A percentile compares a stretch with the other conserved stretches of the same genome.
These are phyloP conservation scores for Papilio dardanus DNA, from an alignment of 1,140 invertebrate genomes.

Conservation along the genomic window DNA sequence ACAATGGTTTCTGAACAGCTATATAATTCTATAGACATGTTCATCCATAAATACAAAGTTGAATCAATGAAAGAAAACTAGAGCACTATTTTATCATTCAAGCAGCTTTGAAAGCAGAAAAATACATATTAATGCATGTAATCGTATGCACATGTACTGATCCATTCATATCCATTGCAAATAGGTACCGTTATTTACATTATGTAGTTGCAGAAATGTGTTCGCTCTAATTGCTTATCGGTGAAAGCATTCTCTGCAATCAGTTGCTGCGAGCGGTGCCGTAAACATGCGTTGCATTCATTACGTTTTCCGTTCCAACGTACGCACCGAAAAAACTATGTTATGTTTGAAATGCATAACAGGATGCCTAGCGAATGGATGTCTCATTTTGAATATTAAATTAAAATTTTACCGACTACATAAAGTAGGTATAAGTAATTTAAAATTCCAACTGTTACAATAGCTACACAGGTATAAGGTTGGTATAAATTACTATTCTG, in stretches of 20 bases:
- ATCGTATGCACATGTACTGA: not conserved
- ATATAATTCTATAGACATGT: too few species aligned
- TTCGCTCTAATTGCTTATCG: slow-evolving; percentile 28
- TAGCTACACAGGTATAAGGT: too few species aligned
- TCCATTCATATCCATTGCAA: not conserved
- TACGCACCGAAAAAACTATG: slow-evolving; percentile 2
- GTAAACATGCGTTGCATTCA: slow-evolving; percentile 6
- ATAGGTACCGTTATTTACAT: not conserved
- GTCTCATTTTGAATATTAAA: not conserved
- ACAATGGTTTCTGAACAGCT: too few species aligned
- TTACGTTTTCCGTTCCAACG: slow-evolving; percentile 2
- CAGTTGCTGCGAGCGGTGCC: not conserved
- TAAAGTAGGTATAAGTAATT: too few species aligned
- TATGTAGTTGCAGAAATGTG: slow-evolving; percentile 27
- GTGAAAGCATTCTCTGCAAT: slow-evolving; percentile 33
- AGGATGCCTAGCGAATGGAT: not conserved
- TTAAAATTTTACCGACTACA: not conserved
- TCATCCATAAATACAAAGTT: too few species aligned
- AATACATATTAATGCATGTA: not conserved
- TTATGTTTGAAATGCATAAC: not conserved
- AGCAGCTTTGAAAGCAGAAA: not conserved
- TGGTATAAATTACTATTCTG: too few species aligned
- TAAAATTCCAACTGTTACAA: too few species aligned
- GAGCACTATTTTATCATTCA: not conserved
- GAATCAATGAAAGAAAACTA: not conserved